phyloP scores from a whole-genome alignment of 1,140 invertebrate genomes.

The Epicauta chinensis region DNA sequence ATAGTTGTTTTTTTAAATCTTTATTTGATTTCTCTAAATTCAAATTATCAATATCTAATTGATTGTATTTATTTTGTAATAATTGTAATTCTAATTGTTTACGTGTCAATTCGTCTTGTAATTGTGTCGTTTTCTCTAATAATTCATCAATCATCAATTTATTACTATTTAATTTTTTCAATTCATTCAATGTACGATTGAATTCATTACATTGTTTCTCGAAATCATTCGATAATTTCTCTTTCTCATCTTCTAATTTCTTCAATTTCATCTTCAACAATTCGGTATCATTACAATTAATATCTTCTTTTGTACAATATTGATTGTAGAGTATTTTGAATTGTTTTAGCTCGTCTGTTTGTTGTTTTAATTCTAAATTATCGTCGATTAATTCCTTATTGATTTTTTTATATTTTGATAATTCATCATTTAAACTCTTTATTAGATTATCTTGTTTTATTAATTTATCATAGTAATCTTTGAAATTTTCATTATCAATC shows the following conservation, averaged over 20 bases:
- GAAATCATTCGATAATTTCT: not conserved
- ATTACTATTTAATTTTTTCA: too few species aligned
- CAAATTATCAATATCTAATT: not conserved
- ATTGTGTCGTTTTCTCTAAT: too few species aligned
- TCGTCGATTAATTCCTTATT: not conserved
- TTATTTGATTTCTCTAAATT: not conserved
- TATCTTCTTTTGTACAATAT: not conserved
- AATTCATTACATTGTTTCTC: not conserved
- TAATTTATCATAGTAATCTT: slow-evolving; percentile 5
- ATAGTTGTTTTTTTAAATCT: not conserved
- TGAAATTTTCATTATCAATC: slow-evolving; percentile 4
- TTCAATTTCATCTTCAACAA: slow-evolving; percentile 1
- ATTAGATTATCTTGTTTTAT: not conserved
- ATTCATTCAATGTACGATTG: too few species aligned
- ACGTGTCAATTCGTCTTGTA: too few species aligned
- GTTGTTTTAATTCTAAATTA: not conserved
- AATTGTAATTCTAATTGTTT: too few species aligned
- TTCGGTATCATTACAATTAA: not conserved
- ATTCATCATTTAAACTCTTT: not conserved
- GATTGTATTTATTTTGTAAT: not conserved
- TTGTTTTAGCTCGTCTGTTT: not conserved
- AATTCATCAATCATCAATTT: too few species aligned
- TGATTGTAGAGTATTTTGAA: not conserved
- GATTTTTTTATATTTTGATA: not conserved
- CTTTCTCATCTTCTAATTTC: not conserved